phyloP scores from a whole-genome alignment of 1,140 invertebrate species.

The Phymorhynchus buccinoides region DNA sequence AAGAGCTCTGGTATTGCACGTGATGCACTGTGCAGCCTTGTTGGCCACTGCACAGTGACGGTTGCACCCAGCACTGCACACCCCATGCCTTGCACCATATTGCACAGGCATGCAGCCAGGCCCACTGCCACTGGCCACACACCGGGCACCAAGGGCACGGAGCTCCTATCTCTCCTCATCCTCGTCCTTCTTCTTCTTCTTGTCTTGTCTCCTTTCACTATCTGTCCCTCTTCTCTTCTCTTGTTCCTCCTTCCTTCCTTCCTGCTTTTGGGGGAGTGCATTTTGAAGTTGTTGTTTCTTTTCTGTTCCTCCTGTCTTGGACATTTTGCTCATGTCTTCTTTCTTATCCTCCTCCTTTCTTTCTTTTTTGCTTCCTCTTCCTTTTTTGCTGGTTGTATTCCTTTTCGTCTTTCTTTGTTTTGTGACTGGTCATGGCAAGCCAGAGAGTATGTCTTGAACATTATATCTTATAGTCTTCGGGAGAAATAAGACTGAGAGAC shows the following conservation, averaged over 20 bases:
- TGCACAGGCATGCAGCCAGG: neutral
- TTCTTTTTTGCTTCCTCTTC: neutral
- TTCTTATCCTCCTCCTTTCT: neutral
- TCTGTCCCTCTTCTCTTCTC: neutral
- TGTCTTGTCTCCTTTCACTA: neutral
- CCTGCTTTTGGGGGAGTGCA: neutral
- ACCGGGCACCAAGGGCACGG: neutral
- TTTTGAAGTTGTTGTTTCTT: neutral
- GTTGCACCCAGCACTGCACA: neutral
- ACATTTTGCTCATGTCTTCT: too few species aligned
- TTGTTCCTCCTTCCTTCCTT: conserved; percentile 2
- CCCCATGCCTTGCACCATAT: conserved; percentile 18
- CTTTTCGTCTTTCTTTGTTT: neutral
- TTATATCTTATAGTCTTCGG: too few species aligned
- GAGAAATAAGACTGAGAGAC: too few species aligned
- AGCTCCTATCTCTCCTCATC: neutral
- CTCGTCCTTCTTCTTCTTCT: neutral
- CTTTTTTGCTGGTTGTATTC: neutral
- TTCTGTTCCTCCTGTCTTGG: neutral
- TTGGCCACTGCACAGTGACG: neutral
- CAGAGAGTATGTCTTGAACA: too few species aligned
- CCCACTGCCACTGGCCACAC: neutral
- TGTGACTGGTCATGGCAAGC: too few species aligned
- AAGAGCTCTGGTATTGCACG: neutral
- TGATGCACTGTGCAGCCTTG: neutral